Percentiles rank a stretch among this genome's conserved stretches.
Conservation (phyloP, 1,140 invertebrate genomes). For the Olivierus martensii region DNA sequence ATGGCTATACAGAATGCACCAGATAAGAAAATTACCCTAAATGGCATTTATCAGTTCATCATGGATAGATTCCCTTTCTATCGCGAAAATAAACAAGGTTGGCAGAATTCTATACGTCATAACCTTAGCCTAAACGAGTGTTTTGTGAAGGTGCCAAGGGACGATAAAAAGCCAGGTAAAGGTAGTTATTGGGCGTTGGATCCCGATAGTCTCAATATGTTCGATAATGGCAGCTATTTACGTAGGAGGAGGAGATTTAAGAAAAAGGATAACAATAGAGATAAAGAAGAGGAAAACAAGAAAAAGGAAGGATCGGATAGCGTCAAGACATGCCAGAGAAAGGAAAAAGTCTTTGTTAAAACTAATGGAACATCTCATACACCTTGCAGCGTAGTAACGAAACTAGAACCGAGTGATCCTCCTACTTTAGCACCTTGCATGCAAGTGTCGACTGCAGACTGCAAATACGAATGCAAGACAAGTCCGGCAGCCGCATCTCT, state of each 20-base stretch:
- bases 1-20: slow-evolving; percentile 93
- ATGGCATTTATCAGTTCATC: slow-evolving; percentile 97
- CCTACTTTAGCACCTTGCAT: slow-evolving; percentile 5
- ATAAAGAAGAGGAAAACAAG: slow-evolving; percentile 42
- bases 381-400: no score
- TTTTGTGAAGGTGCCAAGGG: slow-evolving; percentile 88
- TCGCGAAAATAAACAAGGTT: slow-evolving; percentile 80
- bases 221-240: slow-evolving; percentile 92
- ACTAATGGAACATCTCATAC: no score
- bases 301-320: slow-evolving; percentile 8
- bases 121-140: slow-evolving; percentile 97
- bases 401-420: no score
- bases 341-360: no score
- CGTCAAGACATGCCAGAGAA: no score
- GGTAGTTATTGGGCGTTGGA: slow-evolving; percentile 96
- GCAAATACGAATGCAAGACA: slow-evolving; percentile 11
- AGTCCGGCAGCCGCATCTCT: no score
- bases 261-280: slow-evolving; percentile 80
- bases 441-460: slow-evolving; percentile 8
- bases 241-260: slow-evolving; percentile 85
- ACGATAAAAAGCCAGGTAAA: slow-evolving; percentile 88
- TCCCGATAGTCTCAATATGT: slow-evolving; percentile 95
- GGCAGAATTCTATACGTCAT: slow-evolving; percentile 87
- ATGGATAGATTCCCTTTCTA: slow-evolving; percentile 97
- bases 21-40: slow-evolving; percentile 88